Base-by-base conservation (phyloP, 2,113 vertebrate species). In the Beaufortia kweichowensis region DNA sequence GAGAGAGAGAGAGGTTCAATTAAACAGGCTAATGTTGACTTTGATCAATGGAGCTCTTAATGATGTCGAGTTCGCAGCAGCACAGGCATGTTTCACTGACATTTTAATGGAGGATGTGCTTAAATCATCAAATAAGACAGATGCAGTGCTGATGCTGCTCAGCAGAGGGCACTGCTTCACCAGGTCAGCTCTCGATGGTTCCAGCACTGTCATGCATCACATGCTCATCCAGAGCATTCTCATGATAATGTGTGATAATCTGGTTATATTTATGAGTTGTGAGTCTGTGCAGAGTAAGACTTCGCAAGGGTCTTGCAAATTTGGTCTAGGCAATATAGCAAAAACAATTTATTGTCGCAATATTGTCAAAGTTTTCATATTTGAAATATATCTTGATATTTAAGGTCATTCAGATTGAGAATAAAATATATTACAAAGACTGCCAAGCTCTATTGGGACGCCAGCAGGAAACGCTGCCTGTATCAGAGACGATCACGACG, bases 41-140 rank as follows among this genome's bases (percentile, higher is more conserved):
- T 50, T 80, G 68, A 80, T 83, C 81, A 83, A 64, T 77, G 39
- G 6, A 59, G 59, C 55, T 77, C 62, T 76, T 70, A 79, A 73
- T 67, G 46, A 61, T 60, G 43, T 76, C 5, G 33, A 64, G 24
- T 3, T 64, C 23, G 17, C 48, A 53, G 55, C 29, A 2, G 23
- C 21, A 75, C 35, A 79, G 15, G 61, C 41, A 69, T 48, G 35
- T 79, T n/a, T 19, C 7, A 6, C 48, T 66, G 62, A 67, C 15
- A 60, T 59, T 29, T 26, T 23, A 28, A 75, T 15, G 21, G 26
- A 53, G 21, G 31, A 57, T 33, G 17, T 12, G 35, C 14, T 29
- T 4, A 63, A 31, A 48, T 33, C 14, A 56, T 66, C 19, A 65
- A 29, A 55, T 24, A 19, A 53, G 24, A 33, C 17, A 9, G 43